A percentile compares a stretch with the other conserved stretches of the same genome.
phyloP scores from a whole-genome alignment of 1,140 invertebrate species.

The Pseudomyrmex pallidus region DNA sequence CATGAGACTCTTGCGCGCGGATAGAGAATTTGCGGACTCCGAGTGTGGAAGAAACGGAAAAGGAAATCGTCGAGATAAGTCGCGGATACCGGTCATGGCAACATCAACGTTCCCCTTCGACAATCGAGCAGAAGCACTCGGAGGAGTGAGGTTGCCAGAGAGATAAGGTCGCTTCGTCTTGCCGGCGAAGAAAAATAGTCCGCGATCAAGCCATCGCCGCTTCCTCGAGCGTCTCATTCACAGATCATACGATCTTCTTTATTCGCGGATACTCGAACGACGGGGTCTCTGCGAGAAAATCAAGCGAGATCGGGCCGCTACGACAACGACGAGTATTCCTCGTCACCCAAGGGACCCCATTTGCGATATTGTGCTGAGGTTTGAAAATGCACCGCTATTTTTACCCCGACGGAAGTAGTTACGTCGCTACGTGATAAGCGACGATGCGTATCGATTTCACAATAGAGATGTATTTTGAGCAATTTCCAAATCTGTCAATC shows the following conservation, averaged over 20 bases:
- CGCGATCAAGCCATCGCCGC: conserved; percentile 36
- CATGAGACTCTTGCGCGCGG: not conserved
- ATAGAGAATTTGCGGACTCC: not conserved
- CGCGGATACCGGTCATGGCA: conserved; percentile 29
- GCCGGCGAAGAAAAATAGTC: conserved; percentile 32
- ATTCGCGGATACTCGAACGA: conserved; percentile 29
- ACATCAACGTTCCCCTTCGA: not conserved
- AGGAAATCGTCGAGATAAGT: conserved; percentile 67
- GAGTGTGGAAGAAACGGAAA: not conserved
- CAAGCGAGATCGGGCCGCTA: conserved; percentile 7
- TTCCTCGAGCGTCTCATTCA: not conserved
- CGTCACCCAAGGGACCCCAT: conserved; percentile 24
- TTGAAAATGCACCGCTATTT: conserved; percentile 32
- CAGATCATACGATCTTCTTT: conserved; percentile 37
- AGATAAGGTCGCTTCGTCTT: conserved; percentile 65
- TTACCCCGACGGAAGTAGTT: conserved; percentile 2
- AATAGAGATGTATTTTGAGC: not conserved
- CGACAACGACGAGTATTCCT: conserved; percentile 11
- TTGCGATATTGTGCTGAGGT: conserved; percentile 41
- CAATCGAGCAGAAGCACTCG: conserved; percentile 57
- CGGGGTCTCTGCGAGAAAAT: not conserved
- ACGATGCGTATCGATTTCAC: conserved; percentile 9
- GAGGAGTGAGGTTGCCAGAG: conserved; percentile 18
- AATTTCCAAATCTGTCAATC: not conserved
- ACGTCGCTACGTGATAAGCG: not conserved